These are phyloP conservation scores for Basileuterus tristriatus DNA, from an alignment of 2,797 vertebrate genomes.

Conservation along the genomic window DNA sequence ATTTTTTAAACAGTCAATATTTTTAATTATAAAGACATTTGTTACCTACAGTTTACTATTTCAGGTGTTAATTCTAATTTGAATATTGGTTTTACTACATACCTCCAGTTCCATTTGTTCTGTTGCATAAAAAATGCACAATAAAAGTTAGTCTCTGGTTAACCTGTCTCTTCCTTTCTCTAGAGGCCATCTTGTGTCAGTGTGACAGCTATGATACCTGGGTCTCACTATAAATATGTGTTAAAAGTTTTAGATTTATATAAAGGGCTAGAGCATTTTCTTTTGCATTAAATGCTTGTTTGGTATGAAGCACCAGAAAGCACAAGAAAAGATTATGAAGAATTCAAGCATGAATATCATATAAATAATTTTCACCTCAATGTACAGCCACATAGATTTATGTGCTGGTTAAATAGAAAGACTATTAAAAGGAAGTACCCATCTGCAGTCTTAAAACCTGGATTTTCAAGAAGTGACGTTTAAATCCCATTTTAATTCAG, in stretches of 20 bases:
- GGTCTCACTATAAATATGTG: background rate
- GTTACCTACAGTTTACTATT: constrained; percentile 80
- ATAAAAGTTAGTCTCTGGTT: constrained; percentile 79
- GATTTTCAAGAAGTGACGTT: background rate
- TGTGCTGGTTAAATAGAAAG: background rate
- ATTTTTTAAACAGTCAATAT: constrained; percentile 80
- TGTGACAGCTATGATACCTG: background rate
- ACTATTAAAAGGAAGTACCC: background rate
- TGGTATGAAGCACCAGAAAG: background rate
- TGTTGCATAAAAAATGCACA: constrained; percentile 79
- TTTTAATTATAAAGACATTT: constrained; percentile 82
- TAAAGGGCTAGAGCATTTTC: background rate
- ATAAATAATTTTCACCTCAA: background rate
- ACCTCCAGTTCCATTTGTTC: constrained; percentile 80
- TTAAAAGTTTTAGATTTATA: background rate
- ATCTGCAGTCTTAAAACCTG: background rate
- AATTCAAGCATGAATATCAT: background rate
- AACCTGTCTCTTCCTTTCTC: background rate
- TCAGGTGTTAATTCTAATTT: constrained; percentile 77
- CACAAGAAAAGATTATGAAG: background rate
- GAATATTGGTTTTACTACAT: constrained; percentile 80
- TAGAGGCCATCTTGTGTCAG: background rate
- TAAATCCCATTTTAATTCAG: constrained; percentile 47
- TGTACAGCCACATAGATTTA: background rate
- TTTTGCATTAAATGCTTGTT: background rate